These are phyloP conservation scores for Hyla sarda DNA, from an alignment of 2,113 vertebrate species.

Conservation along the genomic window DNA sequence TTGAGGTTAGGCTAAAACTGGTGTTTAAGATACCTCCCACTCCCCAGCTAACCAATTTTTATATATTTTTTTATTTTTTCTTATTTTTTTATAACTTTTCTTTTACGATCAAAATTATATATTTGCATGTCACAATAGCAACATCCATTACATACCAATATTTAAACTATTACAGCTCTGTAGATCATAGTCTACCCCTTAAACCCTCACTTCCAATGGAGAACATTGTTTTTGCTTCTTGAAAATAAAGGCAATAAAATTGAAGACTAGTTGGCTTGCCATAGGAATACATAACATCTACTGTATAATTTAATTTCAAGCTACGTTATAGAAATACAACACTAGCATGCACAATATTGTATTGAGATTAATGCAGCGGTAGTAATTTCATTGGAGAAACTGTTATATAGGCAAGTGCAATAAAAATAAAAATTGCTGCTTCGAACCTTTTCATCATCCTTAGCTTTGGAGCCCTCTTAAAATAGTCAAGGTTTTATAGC, in stretches of 20 bases:
- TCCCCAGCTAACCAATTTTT: not conserved
- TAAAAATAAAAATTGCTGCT: constrained; percentile 86
- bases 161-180: constrained; percentile 93
- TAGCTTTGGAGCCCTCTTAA: constrained; percentile 74
- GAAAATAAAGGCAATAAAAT: constrained; percentile 85
- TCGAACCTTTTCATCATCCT: constrained; percentile 79
- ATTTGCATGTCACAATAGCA: constrained; percentile 93
- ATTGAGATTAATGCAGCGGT: constrained; percentile 96
- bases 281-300: constrained; percentile 99
- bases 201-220: constrained; percentile 72
- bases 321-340: constrained; percentile 99
- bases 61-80: constrained; percentile 50
- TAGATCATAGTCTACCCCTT: constrained; percentile 87
- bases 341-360: constrained; percentile 99
- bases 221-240: constrained; percentile 62
- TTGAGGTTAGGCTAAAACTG: constrained; percentile 94
- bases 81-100: constrained; percentile 61
- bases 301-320: constrained; percentile 97
- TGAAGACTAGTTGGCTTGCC: constrained; percentile 88
- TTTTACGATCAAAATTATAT: constrained; percentile 84
- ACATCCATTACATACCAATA: constrained; percentile 94
- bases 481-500: constrained; percentile 74
- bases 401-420: constrained; percentile 94
- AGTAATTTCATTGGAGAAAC: constrained; percentile 95
- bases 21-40: constrained; percentile 71